These are phyloP conservation scores for Holothuria glaberrima DNA, from an alignment of 35 echinoderm and acorn worm species.

Conservation along the genomic window DNA sequence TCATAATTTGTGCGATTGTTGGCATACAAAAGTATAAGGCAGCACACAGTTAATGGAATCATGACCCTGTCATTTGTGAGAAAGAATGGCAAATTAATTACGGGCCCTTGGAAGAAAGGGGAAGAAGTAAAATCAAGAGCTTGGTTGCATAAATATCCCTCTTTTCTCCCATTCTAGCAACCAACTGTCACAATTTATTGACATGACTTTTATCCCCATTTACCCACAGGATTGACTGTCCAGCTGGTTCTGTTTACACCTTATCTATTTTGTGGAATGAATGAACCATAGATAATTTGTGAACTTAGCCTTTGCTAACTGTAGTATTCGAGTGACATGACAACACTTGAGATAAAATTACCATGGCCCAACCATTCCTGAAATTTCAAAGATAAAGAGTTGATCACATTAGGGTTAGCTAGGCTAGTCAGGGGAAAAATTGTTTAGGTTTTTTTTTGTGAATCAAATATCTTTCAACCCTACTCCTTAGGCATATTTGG, in stretches of 20 bases:
- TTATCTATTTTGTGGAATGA: neutral
- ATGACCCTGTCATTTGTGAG: neutral
- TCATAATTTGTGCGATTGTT: neutral
- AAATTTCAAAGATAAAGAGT: conserved; percentile 2
- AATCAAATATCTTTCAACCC: conserved; percentile 22
- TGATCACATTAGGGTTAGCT: neutral
- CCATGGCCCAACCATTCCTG: neutral
- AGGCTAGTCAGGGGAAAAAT: neutral
- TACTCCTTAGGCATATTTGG: neutral
- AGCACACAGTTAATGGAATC: neutral
- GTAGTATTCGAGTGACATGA: neutral
- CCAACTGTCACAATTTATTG: neutral
- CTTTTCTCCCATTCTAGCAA: neutral
- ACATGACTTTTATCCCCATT: neutral
- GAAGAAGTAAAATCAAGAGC: neutral
- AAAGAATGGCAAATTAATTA: neutral
- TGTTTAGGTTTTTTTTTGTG: neutral
- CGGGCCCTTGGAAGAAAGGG: neutral
- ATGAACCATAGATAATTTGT: conserved; percentile 2
- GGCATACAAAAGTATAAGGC: neutral
- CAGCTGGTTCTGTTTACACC: conserved; percentile 6
- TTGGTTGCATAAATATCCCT: neutral
- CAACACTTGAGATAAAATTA: neutral
- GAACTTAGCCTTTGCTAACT: neutral
- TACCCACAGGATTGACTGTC: neutral